Evolutionary conservation across 2,888 invertebrate genomes (phyloP).

Genomic region (Eledona agricola): DNA sequence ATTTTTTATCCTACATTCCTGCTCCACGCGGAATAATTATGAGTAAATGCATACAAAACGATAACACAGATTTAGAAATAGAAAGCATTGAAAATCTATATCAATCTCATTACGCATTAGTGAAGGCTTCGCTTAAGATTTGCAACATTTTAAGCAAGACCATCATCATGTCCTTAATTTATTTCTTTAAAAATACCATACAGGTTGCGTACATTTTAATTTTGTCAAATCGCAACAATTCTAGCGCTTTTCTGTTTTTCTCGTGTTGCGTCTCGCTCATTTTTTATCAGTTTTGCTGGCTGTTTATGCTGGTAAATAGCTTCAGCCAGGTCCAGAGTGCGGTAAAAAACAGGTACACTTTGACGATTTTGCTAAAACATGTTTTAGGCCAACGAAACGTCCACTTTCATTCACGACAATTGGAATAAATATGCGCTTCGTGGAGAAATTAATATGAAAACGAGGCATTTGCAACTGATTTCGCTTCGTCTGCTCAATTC

Average conservation of each 20-base stretch:
- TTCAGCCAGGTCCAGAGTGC: background rate
- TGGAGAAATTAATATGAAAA: background rate
- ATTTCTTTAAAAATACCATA: background rate
- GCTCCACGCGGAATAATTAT: too few relatives aligned
- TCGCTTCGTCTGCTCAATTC: background rate
- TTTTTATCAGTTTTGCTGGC: too few relatives aligned
- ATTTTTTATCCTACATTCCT: too few relatives aligned
- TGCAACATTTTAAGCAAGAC: too few relatives aligned
- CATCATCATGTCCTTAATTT: background rate
- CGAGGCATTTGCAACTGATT: constrained; percentile 1
- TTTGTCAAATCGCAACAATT: background rate
- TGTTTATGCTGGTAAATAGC: background rate
- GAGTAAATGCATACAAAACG: too few relatives aligned
- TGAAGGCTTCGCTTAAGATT: too few relatives aligned
- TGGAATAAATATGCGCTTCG: constrained; percentile 3
- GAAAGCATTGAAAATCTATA: too few relatives aligned
- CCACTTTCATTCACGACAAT: constrained; percentile 7
- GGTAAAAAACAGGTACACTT: background rate
- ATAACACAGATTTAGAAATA: too few relatives aligned
- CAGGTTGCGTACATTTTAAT: background rate
- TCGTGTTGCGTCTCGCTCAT: too few relatives aligned
- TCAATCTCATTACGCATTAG: too few relatives aligned
- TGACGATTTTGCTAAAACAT: constrained; percentile 1
- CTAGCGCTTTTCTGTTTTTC: background rate
- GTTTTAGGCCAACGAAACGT: constrained; percentile 7